Percentiles rank a stretch among this genome's conserved stretches.
Conservation (phyloP, 2,113 vertebrate genomes). For the Xenopus laevis region DNA sequence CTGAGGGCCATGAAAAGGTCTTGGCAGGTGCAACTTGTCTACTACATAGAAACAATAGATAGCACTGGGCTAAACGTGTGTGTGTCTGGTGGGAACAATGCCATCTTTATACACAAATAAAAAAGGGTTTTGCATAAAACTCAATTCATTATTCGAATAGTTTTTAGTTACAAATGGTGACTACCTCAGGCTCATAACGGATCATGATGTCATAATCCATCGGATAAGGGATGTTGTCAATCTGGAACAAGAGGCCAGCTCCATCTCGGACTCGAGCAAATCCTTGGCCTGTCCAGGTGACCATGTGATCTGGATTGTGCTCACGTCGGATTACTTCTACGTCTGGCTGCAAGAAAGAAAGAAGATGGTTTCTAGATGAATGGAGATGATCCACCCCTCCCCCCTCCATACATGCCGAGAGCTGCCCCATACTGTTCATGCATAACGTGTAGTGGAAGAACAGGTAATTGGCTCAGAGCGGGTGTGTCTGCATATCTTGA, state of each 20-base stretch:
- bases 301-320: slow-evolving; percentile 55
- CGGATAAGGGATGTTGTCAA: slow-evolving; percentile 70
- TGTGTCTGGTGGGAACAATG: too few relatives aligned
- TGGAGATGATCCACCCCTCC: background rate
- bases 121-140: too few relatives aligned
- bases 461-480: slow-evolving; percentile 3
- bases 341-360: slow-evolving; percentile 60
- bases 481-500: slow-evolving; percentile 4
- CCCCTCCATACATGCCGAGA: slow-evolving; percentile 9
- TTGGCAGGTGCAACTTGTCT: too few relatives aligned
- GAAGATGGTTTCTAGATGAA: background rate
- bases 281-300: slow-evolving; percentile 73
- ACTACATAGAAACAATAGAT: too few relatives aligned
- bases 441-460: background rate
- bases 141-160: too few relatives aligned
- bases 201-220: slow-evolving; percentile 86
- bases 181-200: slow-evolving; percentile 79
- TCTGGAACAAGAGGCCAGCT: slow-evolving; percentile 75
- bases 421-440: slow-evolving; percentile 10
- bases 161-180: background rate
- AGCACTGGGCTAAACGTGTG: too few relatives aligned
- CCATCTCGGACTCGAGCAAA: slow-evolving; percentile 76
- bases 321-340: slow-evolving; percentile 64
- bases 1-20: too few relatives aligned
- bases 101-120: too few relatives aligned